phyloP scores from a whole-genome alignment of 2,113 vertebrate genomes.

The Phodopus roborovskii region DNA sequence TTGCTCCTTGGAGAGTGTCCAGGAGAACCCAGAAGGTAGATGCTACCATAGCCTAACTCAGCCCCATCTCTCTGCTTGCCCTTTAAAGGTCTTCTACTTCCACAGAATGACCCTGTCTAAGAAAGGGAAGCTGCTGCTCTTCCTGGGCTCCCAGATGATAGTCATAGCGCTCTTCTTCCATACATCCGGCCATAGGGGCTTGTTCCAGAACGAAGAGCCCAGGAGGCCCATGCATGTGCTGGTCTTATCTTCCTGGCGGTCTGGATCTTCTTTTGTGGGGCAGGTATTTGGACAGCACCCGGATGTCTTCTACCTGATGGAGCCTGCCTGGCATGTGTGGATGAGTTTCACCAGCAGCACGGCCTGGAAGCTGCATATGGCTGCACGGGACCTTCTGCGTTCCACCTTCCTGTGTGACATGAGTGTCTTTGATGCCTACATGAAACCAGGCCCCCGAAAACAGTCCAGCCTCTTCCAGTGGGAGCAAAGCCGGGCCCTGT shows the following conservation, averaged over 20 bases:
- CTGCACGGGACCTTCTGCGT: constrained; percentile 88
- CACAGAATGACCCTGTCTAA: not conserved
- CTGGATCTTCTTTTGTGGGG: constrained; percentile 82
- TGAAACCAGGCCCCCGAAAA: constrained; percentile 83
- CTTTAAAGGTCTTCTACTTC: not conserved
- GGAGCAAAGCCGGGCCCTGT: constrained; percentile 93
- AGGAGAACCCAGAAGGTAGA: not conserved
- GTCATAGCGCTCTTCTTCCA: not conserved
- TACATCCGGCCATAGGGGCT: not conserved
- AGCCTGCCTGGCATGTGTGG: constrained; percentile 85
- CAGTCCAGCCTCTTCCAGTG: constrained; percentile 93
- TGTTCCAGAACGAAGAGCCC: not conserved
- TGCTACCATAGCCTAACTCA: not conserved
- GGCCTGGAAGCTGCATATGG: constrained; percentile 87
- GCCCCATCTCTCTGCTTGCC: constrained; percentile 34
- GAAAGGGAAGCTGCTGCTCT: constrained; percentile 29
- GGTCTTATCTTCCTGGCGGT: constrained; percentile 82
- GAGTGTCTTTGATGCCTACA: constrained; percentile 91
- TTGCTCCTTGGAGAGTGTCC: not conserved
- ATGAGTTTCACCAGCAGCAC: constrained; percentile 80
- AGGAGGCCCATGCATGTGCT: constrained; percentile 59
- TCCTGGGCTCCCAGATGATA: constrained; percentile 59
- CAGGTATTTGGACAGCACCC: constrained; percentile 84
- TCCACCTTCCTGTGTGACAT: constrained; percentile 92
- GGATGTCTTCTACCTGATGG: constrained; percentile 84